Evolutionary conservation across 2,888 invertebrate species (phyloP), one percentile per base, ranked within the genome.

Genomic region (Phrixothrix hirtus): DNA sequence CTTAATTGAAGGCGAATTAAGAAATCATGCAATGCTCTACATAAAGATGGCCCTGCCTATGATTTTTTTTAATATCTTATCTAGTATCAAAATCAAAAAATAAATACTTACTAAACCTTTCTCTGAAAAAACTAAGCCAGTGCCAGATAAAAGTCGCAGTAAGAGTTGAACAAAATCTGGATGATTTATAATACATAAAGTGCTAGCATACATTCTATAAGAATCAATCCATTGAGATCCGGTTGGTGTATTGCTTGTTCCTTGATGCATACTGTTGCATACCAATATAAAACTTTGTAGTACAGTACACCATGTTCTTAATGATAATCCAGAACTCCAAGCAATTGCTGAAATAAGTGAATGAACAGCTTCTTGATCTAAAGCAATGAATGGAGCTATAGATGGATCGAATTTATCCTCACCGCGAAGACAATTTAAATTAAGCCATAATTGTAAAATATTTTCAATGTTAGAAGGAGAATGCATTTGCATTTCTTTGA

Each of bases 401-500:
- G 79, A 79, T 2, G 83, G 78, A 58, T 81, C 80, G 56, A 84
- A 82, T 29, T 80, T 81, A n/a, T 78, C 73, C 31, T 75, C 78
- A 69, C 34, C 77, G n/a, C 65, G 64, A 47, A 53, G 57, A 47
- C 66, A 81, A 82, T 92, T 92, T 55, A 94, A 78, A 1, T 91
- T 92, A 56, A 95, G 78, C 92, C 94, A 95, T 60, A 94, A 78
- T 60, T 92, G 89, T 26, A 94, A 78, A 37, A 92, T 86, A 69
- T 90, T 85, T 75, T 94, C 94, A 70, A 94, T 81, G 70, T 88
- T 87, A 12, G 86, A 82, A 70, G 88, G 85, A 39, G 86, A 83
- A 73, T 85, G 83, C 81, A 81, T 67, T 62, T 84, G 83, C 37
- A 86, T 73, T 61, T 85, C 83, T n/a, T 81, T 79, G 67, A 88